phyloP scores from a whole-genome alignment of 2,888 invertebrate genomes.

The Hesperia comma region DNA sequence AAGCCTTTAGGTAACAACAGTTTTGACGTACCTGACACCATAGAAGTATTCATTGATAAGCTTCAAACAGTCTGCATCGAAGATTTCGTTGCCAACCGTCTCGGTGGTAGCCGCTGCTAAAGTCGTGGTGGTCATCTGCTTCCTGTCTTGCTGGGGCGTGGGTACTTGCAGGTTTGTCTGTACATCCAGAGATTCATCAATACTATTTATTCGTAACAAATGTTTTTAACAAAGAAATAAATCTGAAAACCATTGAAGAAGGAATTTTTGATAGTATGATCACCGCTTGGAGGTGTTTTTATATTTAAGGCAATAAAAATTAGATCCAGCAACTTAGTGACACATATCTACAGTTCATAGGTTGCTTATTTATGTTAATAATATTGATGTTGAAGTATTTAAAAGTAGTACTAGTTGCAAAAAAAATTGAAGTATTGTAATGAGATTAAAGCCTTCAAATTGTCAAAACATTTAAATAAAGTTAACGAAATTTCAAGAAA shows the following conservation, averaged over 20 bases:
- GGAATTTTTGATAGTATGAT: too few species aligned
- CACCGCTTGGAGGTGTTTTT: too few species aligned
- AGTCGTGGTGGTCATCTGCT: slow-evolving; percentile 88
- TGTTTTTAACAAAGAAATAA: too few species aligned
- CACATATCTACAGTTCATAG: too few species aligned
- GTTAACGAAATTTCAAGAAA: background rate
- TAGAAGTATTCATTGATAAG: slow-evolving; percentile 99
- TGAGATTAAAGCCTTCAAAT: background rate
- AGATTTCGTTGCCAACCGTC: slow-evolving; percentile 93
- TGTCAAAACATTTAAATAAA: background rate
- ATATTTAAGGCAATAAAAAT: too few species aligned
- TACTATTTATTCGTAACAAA: too few species aligned
- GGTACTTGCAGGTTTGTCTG: slow-evolving; percentile 86
- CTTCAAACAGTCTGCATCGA: slow-evolving; percentile 93
- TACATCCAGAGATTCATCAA: slow-evolving; percentile 8
- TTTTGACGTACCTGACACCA: slow-evolving; percentile 80
- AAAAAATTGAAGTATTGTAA: background rate
- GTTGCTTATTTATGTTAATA: too few species aligned
- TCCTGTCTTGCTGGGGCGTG: slow-evolving; percentile 87
- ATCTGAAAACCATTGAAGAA: too few species aligned
- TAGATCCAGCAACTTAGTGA: too few species aligned
- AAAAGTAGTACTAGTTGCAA: too few species aligned
- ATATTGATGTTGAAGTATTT: too few species aligned
- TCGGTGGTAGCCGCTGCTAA: slow-evolving; percentile 89
- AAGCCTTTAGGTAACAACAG: background rate